phyloP scores from a whole-genome alignment of 2,113 vertebrate species.

The Empidonax alnorum region DNA sequence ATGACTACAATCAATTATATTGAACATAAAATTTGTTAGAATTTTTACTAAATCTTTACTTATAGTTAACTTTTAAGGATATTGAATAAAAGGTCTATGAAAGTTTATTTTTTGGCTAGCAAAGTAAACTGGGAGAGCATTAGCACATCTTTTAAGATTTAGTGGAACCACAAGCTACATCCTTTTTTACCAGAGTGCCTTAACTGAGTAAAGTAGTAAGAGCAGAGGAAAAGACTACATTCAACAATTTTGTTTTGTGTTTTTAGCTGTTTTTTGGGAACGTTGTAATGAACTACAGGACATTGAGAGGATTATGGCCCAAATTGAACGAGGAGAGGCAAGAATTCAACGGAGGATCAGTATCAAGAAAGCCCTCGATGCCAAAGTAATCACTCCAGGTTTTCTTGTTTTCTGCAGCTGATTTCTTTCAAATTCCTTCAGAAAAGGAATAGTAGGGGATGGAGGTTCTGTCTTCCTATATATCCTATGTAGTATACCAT shows the following conservation, averaged over 20 bases:
- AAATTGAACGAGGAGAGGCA: slow-evolving; percentile 89
- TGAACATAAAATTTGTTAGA: background rate
- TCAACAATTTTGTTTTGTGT: background rate
- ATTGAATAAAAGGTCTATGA: background rate
- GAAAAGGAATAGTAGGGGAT: background rate
- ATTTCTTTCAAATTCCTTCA: background rate
- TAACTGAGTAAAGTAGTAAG: background rate
- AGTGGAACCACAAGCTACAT: background rate
- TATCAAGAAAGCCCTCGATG: slow-evolving; percentile 90
- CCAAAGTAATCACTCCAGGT: slow-evolving; percentile 77
- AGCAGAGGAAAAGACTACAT: background rate
- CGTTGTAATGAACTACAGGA: slow-evolving; percentile 91
- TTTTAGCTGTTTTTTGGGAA: slow-evolving; percentile 90
- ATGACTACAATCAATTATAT: background rate
- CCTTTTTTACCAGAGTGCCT: background rate
- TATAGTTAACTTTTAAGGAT: background rate
- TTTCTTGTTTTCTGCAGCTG: background rate
- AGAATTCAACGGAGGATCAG: slow-evolving; percentile 90
- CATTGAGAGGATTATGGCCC: slow-evolving; percentile 91
- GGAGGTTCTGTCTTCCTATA: background rate
- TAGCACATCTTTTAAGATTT: background rate
- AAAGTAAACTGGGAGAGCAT: background rate
- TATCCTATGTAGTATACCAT: background rate
- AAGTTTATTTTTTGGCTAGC: background rate
- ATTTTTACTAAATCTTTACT: background rate